Conservation (phyloP, 1,140 invertebrate genomes). For the Drosophila parabipectinata region DNA sequence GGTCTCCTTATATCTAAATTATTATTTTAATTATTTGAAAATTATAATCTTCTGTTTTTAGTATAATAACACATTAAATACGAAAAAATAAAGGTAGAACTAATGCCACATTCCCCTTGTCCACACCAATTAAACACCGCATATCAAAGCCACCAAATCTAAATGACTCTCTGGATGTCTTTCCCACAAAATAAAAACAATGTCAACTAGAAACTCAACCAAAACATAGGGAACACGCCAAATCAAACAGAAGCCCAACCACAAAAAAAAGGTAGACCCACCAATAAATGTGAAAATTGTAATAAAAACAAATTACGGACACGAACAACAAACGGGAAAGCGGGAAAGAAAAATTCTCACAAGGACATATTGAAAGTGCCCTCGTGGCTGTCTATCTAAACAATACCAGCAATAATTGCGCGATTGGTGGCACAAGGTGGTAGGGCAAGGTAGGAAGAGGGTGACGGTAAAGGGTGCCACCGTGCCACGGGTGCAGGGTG, state of each 20-base stretch:
- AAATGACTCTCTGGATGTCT: conserved; percentile 39
- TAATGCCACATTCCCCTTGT: conserved; percentile 1
- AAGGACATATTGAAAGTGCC: conserved; percentile 68
- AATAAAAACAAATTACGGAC: conserved; percentile 78
- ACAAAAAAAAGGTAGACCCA: conserved; percentile 19
- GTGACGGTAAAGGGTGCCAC: conserved; percentile 33
- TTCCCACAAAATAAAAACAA: conserved; percentile 45
- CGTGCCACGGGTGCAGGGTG: conserved; percentile 25
- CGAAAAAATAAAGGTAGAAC: not conserved
- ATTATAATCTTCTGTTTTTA: no score
- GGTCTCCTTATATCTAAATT: no score
- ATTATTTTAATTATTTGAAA: no score
- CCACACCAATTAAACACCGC: conserved; percentile 40
- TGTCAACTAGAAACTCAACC: conserved; percentile 41
- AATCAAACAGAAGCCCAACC: conserved; percentile 48
- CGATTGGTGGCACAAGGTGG: conserved; percentile 56
- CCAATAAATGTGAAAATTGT: conserved; percentile 70
- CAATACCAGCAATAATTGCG: conserved; percentile 80
- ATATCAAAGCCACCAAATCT: conserved; percentile 33
- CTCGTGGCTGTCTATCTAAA: conserved; percentile 65
- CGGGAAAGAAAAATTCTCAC: conserved; percentile 35
- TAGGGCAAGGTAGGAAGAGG: not conserved
- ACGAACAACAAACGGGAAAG: conserved; percentile 39
- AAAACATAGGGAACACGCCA: conserved; percentile 43
- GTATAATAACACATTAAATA: no score